phyloP scores from a whole-genome alignment of 1,140 invertebrate species.

The Diuraphis noxia region DNA sequence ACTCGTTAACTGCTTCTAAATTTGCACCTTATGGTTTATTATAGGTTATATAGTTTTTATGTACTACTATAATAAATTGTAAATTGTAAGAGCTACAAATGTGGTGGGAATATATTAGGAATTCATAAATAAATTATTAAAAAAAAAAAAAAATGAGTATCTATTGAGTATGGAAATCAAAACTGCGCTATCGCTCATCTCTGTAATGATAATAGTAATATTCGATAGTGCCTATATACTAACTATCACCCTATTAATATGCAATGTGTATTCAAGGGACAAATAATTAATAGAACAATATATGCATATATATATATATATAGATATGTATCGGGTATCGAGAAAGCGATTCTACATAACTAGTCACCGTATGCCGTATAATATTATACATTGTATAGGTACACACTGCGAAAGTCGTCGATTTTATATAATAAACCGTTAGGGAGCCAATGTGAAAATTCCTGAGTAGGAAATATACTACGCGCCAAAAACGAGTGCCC shows the following conservation, averaged over 20 bases:
- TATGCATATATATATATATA: no score
- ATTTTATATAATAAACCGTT: background rate
- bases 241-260: background rate
- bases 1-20: background rate
- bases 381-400: no score
- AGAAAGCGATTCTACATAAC: background rate
- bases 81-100: background rate
- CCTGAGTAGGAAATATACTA: background rate
- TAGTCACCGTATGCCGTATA: no score
- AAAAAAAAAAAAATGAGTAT: no score
- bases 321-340: background rate
- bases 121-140: background rate
- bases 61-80: background rate
- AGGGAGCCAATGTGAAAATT: background rate
- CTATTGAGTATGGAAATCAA: background rate
- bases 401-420: background rate
- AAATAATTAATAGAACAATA: conserved; percentile 2
- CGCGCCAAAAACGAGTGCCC: background rate
- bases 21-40: background rate
- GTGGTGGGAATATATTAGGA: background rate
- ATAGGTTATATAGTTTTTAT: background rate
- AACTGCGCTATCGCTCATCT: background rate
- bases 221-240: background rate
- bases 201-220: background rate
- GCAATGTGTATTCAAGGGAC: background rate